These are phyloP conservation scores for Benthosema pterotum DNA, from an alignment of 2,797 vertebrate genomes.

Conservation along the genomic window DNA sequence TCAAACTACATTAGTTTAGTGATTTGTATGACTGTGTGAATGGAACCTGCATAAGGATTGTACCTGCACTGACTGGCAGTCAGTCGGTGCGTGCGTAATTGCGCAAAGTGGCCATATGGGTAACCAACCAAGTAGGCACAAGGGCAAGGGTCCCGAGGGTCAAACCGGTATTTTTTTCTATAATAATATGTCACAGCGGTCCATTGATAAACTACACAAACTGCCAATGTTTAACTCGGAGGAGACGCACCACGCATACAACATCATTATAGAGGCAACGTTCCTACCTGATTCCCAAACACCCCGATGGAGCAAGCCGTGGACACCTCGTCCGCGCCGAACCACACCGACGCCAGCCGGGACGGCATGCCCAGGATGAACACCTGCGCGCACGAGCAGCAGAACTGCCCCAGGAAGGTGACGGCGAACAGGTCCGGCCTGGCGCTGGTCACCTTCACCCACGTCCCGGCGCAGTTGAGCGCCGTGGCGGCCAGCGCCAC, in stretches of 20 bases:
- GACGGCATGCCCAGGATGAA: slow-evolving; percentile 97
- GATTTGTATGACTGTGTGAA: too few species aligned
- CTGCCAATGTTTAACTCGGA: not conserved
- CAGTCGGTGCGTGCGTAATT: slow-evolving; percentile 45
- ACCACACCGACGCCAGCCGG: slow-evolving; percentile 93
- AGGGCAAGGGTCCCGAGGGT: too few species aligned
- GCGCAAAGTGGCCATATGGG: slow-evolving; percentile 33
- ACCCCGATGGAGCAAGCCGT: slow-evolving; percentile 95
- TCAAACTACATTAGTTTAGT: too few species aligned
- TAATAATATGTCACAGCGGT: not conserved
- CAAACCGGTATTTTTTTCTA: too few species aligned
- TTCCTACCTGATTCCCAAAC: slow-evolving; percentile 97
- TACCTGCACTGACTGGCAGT: too few species aligned
- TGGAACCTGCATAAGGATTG: too few species aligned
- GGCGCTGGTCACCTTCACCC: slow-evolving; percentile 92
- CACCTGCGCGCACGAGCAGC: slow-evolving; percentile 89
- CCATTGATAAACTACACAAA: not conserved
- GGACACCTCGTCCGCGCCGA: slow-evolving; percentile 93
- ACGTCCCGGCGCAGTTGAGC: slow-evolving; percentile 91
- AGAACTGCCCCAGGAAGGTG: slow-evolving; percentile 88
- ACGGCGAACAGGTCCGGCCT: slow-evolving; percentile 83
- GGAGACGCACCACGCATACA: too few species aligned
- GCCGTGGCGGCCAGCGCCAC: slow-evolving; percentile 87
- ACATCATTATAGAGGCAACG: too few species aligned
- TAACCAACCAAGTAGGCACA: too few species aligned